Evolutionary conservation across 1,140 invertebrate species (phyloP).

Genomic region (Euborellia annulipes): DNA sequence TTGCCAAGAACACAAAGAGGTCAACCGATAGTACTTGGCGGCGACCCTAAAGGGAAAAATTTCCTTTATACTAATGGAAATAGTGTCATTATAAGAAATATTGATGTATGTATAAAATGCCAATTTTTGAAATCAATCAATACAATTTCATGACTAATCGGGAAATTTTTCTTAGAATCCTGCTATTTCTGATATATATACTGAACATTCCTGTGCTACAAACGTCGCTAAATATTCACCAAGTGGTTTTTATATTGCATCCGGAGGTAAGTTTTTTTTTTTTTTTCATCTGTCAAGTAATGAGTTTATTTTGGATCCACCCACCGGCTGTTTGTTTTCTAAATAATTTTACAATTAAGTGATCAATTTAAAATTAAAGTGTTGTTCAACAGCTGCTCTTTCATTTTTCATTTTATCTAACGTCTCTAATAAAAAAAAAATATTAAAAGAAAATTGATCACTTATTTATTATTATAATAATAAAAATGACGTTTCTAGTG

Average conservation of each 20-base stretch:
- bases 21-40: slow-evolving; percentile 79
- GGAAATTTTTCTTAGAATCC: slow-evolving; percentile 53
- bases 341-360: not conserved
- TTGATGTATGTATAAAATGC: slow-evolving; percentile 45
- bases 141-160: slow-evolving; percentile 13
- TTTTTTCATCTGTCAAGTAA: not conserved
- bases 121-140: not conserved
- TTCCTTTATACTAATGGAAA: slow-evolving; percentile 96
- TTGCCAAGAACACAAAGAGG: slow-evolving; percentile 86
- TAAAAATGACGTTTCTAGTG: no score
- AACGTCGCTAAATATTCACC: slow-evolving; percentile 98
- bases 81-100: slow-evolving; percentile 92
- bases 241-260: slow-evolving; percentile 96
- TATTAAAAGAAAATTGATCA: no score
- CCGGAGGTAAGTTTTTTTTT: slow-evolving; percentile 59
- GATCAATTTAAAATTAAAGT: no score
- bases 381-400: no score
- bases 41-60: slow-evolving; percentile 93
- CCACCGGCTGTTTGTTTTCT: not conserved
- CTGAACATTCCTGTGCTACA: slow-evolving; percentile 86
- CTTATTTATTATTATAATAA: no score
- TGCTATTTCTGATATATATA: slow-evolving; percentile 85
- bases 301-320: not conserved
- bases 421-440: no score
- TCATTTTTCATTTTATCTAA: no score